Evolutionary conservation across 1,140 invertebrate genomes (phyloP), one percentile per base, ranked within the genome.

Genomic region (Neodiprion fabricii): DNA sequence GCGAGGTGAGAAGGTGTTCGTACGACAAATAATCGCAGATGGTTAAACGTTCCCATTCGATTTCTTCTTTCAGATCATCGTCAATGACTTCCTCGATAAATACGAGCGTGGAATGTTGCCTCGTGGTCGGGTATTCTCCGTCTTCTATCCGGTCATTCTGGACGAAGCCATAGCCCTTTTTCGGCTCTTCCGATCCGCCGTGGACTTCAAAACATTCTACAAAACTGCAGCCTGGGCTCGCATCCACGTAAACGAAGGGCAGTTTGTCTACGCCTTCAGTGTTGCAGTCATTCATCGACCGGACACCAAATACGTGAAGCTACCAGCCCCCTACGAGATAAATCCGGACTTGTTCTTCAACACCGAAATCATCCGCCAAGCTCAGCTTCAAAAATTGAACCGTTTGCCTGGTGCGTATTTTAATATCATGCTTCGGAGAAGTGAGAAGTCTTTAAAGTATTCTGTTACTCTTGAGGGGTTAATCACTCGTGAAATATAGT

Each of bases 261-360:
- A 91, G 74, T 94, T 92, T 81, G 78, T 89, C 7, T 91, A 90
- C 67, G 89, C 91, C 3, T 81, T 92, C 76, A 91, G 89, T 69
- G 85, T 91, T 71, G 91, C 92, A 8, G 85, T 93, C 2, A 79
- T 90, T n/a, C 89, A 90, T 23, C 91, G 91, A 71, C 76, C 83
- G 2, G 92, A 93, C 71, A 91, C 90, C 40, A 82, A 85, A 7
- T 91, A 89, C 71, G 83, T 93, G 61, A 87, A 90, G 48, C 80
- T 93, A 9, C 93, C 92, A 17, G 85, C 91, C 5, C 89, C 89
- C 50, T 92, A 92, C 76, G 92, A 94, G 86, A 83, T 93, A 68
- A 91, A 90, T 78, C 92, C 92, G 0, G 88, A 92, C 80, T 86
- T 86, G 47, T 94, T 91, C 87, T 88, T 90, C 72, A 91, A 91